Percentiles rank a stretch among this genome's conserved stretches.
Evolutionary conservation across 2,888 invertebrate species (phyloP).

Genomic region (Yponomeuta cagnagella): DNA sequence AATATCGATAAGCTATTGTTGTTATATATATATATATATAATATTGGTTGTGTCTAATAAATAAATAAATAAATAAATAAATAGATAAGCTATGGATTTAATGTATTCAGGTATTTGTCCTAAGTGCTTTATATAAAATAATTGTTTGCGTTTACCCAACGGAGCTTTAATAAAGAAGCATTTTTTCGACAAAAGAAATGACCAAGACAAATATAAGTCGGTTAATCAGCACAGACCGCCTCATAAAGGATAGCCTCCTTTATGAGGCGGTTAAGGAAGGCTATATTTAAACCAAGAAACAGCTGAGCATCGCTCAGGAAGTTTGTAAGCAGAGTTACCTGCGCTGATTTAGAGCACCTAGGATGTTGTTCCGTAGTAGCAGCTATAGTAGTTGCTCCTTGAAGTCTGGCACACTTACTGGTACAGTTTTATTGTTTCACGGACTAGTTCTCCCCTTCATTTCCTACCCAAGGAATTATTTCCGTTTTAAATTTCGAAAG

Average conservation of each 20-base stretch:
- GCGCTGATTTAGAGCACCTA: neutral
- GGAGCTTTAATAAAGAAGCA: neutral
- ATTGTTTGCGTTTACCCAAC: too few species aligned
- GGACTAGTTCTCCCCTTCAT: neutral
- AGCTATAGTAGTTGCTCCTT: too few species aligned
- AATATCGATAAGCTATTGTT: too few species aligned
- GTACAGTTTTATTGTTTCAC: neutral
- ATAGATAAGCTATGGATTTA: too few species aligned
- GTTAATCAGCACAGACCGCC: neutral
- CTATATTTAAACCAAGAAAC: neutral
- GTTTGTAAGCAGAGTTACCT: neutral
- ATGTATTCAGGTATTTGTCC: too few species aligned
- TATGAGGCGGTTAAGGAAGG: neutral
- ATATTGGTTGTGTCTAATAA: too few species aligned
- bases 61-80: too few species aligned
- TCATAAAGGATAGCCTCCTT: neutral
- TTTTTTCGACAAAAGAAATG: neutral
- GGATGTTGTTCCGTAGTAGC: too few species aligned
- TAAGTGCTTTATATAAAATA: too few species aligned
- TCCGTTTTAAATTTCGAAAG: neutral
- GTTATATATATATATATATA: too few species aligned
- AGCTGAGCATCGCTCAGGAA: slow-evolving; percentile 1
- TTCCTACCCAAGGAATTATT: neutral
- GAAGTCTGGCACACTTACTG: too few species aligned
- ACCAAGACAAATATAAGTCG: neutral